phyloP scores from a whole-genome alignment of 2,113 vertebrate genomes.

The Psilopogon haemacephalus region DNA sequence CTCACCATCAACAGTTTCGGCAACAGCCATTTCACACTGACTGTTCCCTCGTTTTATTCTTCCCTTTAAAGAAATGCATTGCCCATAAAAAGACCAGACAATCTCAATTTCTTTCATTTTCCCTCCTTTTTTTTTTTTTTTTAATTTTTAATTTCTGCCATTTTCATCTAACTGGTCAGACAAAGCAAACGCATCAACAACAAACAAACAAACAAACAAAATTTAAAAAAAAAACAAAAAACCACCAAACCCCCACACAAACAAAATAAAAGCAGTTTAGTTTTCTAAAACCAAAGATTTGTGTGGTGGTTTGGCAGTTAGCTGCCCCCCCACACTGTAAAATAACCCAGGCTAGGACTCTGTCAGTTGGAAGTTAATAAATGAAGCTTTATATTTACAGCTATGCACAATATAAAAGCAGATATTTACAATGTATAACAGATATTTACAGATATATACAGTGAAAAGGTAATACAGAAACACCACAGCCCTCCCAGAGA shows the following conservation, averaged over 20 bases:
- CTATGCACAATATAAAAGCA: too few relatives aligned
- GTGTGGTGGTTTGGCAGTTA: too few relatives aligned
- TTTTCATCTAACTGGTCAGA: neutral
- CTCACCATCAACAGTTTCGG: too few relatives aligned
- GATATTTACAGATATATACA: too few relatives aligned
- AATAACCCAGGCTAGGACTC: too few relatives aligned
- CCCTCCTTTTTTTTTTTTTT: neutral
- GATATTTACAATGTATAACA: too few relatives aligned
- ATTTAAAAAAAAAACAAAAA: neutral
- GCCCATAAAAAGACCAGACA: neutral
- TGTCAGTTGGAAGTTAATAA: too few relatives aligned
- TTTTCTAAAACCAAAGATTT: neutral
- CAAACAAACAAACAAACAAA: neutral
- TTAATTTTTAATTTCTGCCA: neutral
- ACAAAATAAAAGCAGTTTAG: neutral
- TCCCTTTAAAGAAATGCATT: accelerated
- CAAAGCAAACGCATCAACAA: neutral
- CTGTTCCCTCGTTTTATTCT: neutral
- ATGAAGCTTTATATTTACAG: too few relatives aligned
- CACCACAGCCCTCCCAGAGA: too few relatives aligned
- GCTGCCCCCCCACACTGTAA: too few relatives aligned
- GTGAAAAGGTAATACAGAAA: too few relatives aligned
- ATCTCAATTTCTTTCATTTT: neutral
- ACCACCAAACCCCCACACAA: too few relatives aligned
- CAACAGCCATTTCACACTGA: neutral